phyloP scores from a whole-genome alignment of 2,888 invertebrate genomes.

The Harpalus rubripes region DNA sequence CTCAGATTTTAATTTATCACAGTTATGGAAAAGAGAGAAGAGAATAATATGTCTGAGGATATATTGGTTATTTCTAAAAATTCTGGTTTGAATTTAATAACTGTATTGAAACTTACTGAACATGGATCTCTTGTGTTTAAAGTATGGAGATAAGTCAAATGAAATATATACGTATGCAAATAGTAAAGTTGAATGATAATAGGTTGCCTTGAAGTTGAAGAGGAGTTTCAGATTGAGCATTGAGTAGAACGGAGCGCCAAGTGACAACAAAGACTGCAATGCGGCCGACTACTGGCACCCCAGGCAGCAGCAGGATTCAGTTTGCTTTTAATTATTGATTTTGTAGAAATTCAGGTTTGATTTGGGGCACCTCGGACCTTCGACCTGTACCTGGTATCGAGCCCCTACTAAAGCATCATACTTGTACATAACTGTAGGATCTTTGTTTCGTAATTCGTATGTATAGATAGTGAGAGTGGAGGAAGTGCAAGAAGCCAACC shows the following conservation, averaged over 20 bases:
- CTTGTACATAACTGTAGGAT: neutral
- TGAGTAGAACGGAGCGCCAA: neutral
- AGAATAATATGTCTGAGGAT: too few relatives aligned
- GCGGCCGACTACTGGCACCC: neutral
- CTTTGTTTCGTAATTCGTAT: neutral
- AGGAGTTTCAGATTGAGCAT: neutral
- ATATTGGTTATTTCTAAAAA: too few relatives aligned
- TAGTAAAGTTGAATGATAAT: neutral
- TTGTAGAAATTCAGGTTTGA: slow-evolving; percentile 26
- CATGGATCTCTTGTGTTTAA: neutral
- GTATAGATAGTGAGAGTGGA: neutral
- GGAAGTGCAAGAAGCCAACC: neutral
- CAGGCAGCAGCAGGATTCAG: slow-evolving; percentile 1
- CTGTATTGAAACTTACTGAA: neutral
- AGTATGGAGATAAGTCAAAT: neutral
- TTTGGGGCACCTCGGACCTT: neutral
- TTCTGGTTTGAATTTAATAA: neutral
- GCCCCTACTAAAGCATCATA: too few relatives aligned
- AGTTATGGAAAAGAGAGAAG: too few relatives aligned
- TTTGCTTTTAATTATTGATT: slow-evolving; percentile 50
- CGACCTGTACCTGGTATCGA: too few relatives aligned
- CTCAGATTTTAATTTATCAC: too few relatives aligned
- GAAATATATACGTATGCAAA: neutral
- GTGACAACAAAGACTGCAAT: neutral
- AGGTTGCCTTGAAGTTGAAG: neutral